Conservation (phyloP, 2,113 vertebrate species). For the Microtus ochrogaster region DNA sequence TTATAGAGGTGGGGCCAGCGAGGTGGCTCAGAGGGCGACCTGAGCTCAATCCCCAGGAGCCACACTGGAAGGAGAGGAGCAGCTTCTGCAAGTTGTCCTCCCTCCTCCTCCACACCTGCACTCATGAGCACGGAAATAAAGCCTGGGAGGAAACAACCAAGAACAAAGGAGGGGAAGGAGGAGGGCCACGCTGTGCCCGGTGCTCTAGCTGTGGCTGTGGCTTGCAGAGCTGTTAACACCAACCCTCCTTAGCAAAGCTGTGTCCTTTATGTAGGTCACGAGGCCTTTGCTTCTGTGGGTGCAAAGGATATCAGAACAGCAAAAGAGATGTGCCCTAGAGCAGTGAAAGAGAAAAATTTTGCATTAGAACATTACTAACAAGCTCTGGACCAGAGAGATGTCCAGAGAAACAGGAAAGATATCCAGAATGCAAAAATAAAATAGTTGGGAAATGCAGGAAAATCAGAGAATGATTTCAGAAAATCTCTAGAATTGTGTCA, state of each 20-base stretch:
- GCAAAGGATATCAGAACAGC: neutral
- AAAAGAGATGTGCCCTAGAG: neutral
- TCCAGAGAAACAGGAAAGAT: neutral
- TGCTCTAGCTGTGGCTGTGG: no score
- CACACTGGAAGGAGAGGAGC: neutral
- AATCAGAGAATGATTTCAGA: neutral
- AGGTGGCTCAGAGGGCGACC: no score
- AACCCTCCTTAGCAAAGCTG: neutral
- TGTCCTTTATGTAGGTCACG: neutral
- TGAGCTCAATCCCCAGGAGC: neutral
- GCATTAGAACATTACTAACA: neutral
- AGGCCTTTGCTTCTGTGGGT: neutral
- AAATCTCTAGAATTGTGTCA: neutral
- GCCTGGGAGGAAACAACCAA: neutral
- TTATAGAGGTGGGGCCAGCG: neutral
- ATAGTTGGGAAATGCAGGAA: neutral
- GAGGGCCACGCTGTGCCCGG: neutral
- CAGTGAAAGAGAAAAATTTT: neutral
- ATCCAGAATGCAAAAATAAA: neutral
- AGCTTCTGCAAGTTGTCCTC: neutral
- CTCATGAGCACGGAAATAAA: neutral
- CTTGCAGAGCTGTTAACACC: neutral
- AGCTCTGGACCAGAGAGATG: neutral
- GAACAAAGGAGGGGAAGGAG: neutral
- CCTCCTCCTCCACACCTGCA: neutral